These are phyloP conservation scores for Micrasema longulum DNA, from an alignment of 1,140 invertebrate genomes.

Conservation along the genomic window DNA sequence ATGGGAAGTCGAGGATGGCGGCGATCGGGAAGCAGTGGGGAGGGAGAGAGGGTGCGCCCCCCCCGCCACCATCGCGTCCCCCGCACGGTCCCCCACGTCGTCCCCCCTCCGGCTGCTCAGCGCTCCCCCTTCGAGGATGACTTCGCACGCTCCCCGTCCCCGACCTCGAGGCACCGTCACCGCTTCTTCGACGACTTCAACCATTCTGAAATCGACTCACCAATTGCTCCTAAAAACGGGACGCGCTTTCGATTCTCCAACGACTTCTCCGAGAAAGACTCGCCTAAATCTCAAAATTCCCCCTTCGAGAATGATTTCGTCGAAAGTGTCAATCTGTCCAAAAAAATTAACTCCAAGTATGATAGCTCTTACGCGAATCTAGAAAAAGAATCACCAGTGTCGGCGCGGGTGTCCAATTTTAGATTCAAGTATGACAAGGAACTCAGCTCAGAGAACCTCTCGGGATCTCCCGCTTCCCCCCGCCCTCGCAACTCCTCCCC, in stretches of 20 bases:
- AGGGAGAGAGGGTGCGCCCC: slow-evolving; percentile 57
- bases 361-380: slow-evolving; percentile 60
- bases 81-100: slow-evolving; percentile 50
- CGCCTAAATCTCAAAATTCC: slow-evolving; percentile 67
- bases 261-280: slow-evolving; percentile 69
- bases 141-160: slow-evolving; percentile 47
- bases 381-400: slow-evolving; percentile 58
- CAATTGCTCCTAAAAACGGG: slow-evolving; percentile 51
- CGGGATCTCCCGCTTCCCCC: slow-evolving; percentile 57
- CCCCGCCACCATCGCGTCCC: slow-evolving; percentile 55
- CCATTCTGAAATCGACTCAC: slow-evolving; percentile 50
- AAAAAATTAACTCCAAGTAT: slow-evolving; percentile 49
- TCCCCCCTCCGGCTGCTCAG: slow-evolving; percentile 58
- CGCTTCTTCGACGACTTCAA: slow-evolving; percentile 54
- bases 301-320: slow-evolving; percentile 80
- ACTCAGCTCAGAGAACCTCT: slow-evolving; percentile 50
- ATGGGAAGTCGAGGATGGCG: slow-evolving; percentile 62
- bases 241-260: slow-evolving; percentile 68
- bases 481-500: slow-evolving; percentile 57
- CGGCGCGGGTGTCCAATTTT: slow-evolving; percentile 58
- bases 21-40: slow-evolving; percentile 54
- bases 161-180: slow-evolving; percentile 41
- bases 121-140: slow-evolving; percentile 58
- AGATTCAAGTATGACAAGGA: slow-evolving; percentile 52
- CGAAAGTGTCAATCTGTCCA: slow-evolving; percentile 52